Evolutionary conservation across 2,797 vertebrate genomes (phyloP).

Genomic region (Oreochromis grahami): DNA sequence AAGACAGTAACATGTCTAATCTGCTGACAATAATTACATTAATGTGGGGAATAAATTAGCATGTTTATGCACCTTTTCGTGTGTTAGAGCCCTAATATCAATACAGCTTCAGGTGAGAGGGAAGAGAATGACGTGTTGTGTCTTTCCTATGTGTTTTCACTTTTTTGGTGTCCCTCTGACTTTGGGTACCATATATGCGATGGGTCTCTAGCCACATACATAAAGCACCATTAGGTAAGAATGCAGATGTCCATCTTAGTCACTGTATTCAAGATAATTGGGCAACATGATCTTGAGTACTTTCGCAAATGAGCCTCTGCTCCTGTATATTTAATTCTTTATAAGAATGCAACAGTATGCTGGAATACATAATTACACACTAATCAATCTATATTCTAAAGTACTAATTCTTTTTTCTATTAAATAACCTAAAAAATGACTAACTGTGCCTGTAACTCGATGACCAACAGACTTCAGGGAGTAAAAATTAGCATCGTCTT

Average conservation of each 20-base stretch:
- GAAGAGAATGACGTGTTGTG: neutral
- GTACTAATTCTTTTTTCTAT: neutral
- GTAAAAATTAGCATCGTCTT: neutral
- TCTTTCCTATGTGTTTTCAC: neutral
- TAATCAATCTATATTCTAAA: neutral
- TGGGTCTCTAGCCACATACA: neutral
- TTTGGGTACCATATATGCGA: neutral
- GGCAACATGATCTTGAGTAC: neutral
- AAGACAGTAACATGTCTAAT: neutral
- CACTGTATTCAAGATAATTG: neutral
- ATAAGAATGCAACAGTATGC: neutral
- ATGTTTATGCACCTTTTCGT: neutral
- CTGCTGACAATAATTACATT: neutral
- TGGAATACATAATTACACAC: neutral
- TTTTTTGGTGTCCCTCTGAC: neutral
- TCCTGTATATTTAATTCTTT: neutral
- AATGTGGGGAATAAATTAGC: neutral
- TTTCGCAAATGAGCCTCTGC: neutral
- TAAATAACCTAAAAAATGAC: neutral
- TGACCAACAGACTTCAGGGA: neutral
- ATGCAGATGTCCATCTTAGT: neutral
- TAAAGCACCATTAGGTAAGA: neutral
- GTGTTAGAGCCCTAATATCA: neutral
- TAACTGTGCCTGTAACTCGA: neutral
- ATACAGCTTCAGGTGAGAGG: neutral